Evolutionary conservation across 2,888 invertebrate species (phyloP).

Genomic region (Tenthredo distinguenda): DNA sequence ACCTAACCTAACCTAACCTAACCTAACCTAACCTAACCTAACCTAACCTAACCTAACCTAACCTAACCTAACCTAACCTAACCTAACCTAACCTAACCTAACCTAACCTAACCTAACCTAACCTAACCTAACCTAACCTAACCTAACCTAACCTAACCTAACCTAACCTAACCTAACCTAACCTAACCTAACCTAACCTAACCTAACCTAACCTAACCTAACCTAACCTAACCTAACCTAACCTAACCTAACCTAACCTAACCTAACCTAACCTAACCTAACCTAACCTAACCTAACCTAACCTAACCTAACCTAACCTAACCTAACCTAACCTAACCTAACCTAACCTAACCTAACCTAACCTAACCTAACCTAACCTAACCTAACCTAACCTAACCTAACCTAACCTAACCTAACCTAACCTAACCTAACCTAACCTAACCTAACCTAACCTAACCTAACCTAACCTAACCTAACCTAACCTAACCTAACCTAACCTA

Average conservation of each 20-base stretch:
- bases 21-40: slow-evolving; percentile 11
- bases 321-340: slow-evolving; percentile 11
- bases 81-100: slow-evolving; percentile 11
- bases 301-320: slow-evolving; percentile 11
- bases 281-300: slow-evolving; percentile 11
- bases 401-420: slow-evolving; percentile 11
- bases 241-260: slow-evolving; percentile 11
- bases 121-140: slow-evolving; percentile 11
- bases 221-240: slow-evolving; percentile 11
- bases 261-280: slow-evolving; percentile 11
- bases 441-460: slow-evolving; percentile 11
- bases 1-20: slow-evolving; percentile 11
- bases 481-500: slow-evolving; percentile 11
- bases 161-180: slow-evolving; percentile 11
- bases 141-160: slow-evolving; percentile 11
- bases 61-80: slow-evolving; percentile 11
- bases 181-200: slow-evolving; percentile 11
- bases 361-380: slow-evolving; percentile 11
- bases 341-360: slow-evolving; percentile 11
- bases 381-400: slow-evolving; percentile 11
- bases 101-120: slow-evolving; percentile 11
- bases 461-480: slow-evolving; percentile 11
- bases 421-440: slow-evolving; percentile 11
- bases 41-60: slow-evolving; percentile 11
- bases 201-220: slow-evolving; percentile 11